These are phyloP conservation scores for Dolichotis patagonum DNA, from an alignment of 2,113 vertebrate genomes.

Conservation along the genomic window DNA sequence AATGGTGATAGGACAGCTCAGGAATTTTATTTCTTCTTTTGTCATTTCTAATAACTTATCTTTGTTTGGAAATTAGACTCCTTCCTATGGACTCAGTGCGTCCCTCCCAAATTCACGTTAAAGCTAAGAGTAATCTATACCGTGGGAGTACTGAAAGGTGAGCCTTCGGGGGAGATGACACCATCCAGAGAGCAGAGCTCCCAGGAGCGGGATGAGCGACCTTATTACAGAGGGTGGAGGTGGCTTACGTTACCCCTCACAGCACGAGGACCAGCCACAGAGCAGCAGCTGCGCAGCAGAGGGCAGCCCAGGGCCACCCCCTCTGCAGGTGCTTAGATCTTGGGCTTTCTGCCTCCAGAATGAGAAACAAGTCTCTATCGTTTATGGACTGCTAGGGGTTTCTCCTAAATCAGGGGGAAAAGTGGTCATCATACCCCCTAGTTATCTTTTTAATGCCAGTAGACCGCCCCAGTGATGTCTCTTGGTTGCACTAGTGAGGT, in stretches of 20 bases:
- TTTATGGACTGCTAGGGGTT: not conserved
- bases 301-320: not conserved
- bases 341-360: not conserved
- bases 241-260: too few relatives aligned
- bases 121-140: not conserved
- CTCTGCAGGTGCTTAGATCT: not conserved
- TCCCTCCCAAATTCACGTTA: not conserved
- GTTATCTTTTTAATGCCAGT: not conserved
- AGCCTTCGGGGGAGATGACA: too few relatives aligned
- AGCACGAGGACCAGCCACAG: not conserved
- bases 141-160: not conserved
- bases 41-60: not conserved
- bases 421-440: not conserved
- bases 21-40: not conserved
- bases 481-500: too few relatives aligned
- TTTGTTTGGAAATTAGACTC: not conserved
- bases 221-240: not conserved
- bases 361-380: not conserved
- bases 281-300: not conserved
- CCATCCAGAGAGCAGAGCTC: too few relatives aligned
- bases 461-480: not conserved
- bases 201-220: not conserved
- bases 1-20: not conserved
- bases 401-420: not conserved
- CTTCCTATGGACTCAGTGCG: not conserved